Evolutionary conservation across 2,888 invertebrate genomes (phyloP).

Genomic region (Agapetus fuscipes): DNA sequence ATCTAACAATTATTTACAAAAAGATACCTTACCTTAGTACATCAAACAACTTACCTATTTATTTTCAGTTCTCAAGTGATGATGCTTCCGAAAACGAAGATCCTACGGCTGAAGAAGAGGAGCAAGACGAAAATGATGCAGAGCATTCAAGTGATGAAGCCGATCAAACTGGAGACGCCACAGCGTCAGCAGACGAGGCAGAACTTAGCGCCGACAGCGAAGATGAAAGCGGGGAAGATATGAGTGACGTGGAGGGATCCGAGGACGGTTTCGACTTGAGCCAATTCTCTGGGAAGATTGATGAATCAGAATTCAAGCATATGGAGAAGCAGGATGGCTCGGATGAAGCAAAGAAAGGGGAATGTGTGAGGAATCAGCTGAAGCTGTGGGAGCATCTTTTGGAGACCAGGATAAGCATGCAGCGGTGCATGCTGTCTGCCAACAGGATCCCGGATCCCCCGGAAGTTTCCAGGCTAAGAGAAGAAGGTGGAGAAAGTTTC

Average conservation of each 20-base stretch:
- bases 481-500: constrained; percentile 39
- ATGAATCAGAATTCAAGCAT: constrained; percentile 48
- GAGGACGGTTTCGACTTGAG: constrained; percentile 39
- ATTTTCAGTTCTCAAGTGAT: no score
- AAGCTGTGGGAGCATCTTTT: constrained; percentile 75
- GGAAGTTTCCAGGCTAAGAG: constrained; percentile 37
- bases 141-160: background rate
- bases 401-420: constrained; percentile 79
- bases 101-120: constrained; percentile 6
- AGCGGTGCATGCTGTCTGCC: constrained; percentile 64
- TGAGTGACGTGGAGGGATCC: constrained; percentile 24
- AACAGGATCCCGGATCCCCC: constrained; percentile 71
- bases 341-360: constrained; percentile 54
- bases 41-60: no score
- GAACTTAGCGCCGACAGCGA: constrained; percentile 26
- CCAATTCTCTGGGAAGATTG: constrained; percentile 27
- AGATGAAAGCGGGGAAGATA: no score
- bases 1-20: no score
- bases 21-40: no score
- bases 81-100: no score
- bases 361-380: constrained; percentile 59
- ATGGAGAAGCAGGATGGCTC: constrained; percentile 45
- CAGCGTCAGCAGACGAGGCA: constrained; percentile 23
- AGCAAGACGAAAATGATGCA: constrained; percentile 13
- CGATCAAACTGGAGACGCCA: constrained; percentile 18